Percentiles rank a stretch among this genome's conserved stretches.
Evolutionary conservation across 2,888 invertebrate genomes (phyloP).

Genomic region (Anthophora plumipes): DNA sequence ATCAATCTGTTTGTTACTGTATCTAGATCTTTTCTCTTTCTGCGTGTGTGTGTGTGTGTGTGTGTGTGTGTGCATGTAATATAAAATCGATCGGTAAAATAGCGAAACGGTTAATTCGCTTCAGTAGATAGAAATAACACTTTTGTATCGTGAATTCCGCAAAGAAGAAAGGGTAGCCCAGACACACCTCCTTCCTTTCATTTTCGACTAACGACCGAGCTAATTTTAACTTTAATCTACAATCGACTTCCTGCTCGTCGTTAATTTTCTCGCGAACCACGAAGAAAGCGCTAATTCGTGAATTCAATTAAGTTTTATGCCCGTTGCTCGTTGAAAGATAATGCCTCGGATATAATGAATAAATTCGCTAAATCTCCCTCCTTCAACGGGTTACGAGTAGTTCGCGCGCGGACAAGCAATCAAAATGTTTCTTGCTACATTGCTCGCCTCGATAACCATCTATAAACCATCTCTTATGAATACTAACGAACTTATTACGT

Average conservation of each 20-base stretch:
- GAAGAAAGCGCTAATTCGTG: constrained; percentile 50
- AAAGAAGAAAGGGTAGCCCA: not conserved
- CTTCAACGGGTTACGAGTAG: constrained; percentile 2
- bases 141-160: not conserved
- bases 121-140: not conserved
- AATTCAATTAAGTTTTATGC: constrained; percentile 43
- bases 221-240: constrained; percentile 16
- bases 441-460: constrained; percentile 24
- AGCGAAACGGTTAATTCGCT: not conserved
- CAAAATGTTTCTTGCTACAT: constrained; percentile 25
- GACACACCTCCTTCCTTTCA: constrained; percentile 9
- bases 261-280: constrained; percentile 20
- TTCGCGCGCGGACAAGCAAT: constrained; percentile 30
- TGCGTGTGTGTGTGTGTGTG: no score
- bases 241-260: constrained; percentile 33
- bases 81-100: constrained; percentile 7
- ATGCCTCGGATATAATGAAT: constrained; percentile 32
- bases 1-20: constrained; percentile 27
- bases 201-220: constrained; percentile 19
- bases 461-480: constrained; percentile 8
- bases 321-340: constrained; percentile 9
- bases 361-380: constrained; percentile 26
- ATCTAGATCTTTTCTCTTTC: no score
- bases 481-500: constrained; percentile 40
- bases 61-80: no score